Evolutionary conservation across 2,888 invertebrate genomes (phyloP), one percentile per base, ranked within the genome.

Genomic region (Elysia crispata): DNA sequence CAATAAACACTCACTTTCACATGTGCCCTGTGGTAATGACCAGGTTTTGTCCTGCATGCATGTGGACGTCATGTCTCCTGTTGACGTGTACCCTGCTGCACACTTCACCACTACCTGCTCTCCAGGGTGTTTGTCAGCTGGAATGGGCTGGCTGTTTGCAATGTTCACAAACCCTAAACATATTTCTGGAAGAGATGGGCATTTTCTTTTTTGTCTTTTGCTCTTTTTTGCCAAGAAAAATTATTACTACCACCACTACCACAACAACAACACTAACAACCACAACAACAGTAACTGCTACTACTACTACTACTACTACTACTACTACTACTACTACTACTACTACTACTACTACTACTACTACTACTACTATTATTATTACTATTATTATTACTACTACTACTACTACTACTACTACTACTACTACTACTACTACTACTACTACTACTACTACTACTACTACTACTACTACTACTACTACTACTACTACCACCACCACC

Each of bases 51-150:
- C 86, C 13, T 88, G 87, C 33, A 88, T 86, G 83, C 93, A 93
- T 5, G 95, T 95, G 74, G 97, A 94, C 89, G 96, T 96, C 88
- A 83, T 6, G 76, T 74, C 1, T 78, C 76, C 31, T 85, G 85
- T 30, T 87, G 88, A 8, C 74, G 25, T 11, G 87, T 60, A 25
- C 73, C 64, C 80, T 18, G 81, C 82, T 66, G 85, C 83, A 79
- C 90, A 90, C 8, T 70, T 31, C 41, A 41, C 5, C 41, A 41
- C 41, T 11, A 41, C 41, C 41, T 41, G 3, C 41, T 23, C 25
- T 6, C 23, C 25, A 60, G 3, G 15, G 15, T 60, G 25, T 60
- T 60, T 25, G 23, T 6, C 25, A 6, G 5, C 60, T 25, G 6
- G 3, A 15, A 60, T 23, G 60, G 5, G 3, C 60, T n/a, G 60